Base-by-base conservation (phyloP, 2,797 vertebrate species). In the Diceros bicornis region DNA sequence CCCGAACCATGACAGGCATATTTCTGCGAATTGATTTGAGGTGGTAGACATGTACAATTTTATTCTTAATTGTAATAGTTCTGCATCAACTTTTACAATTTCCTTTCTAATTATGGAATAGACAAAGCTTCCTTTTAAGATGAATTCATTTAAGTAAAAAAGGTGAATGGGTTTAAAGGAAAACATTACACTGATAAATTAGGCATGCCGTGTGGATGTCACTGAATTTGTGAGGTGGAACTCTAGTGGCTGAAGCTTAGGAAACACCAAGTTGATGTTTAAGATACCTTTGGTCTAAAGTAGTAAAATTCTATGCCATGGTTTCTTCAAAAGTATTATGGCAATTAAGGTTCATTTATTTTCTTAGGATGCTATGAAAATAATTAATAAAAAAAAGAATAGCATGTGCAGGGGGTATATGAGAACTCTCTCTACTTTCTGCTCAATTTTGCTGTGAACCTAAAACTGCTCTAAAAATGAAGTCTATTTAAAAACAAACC, bases 61-160 rank as follows among this genome's bases (percentile, higher is more conserved):
- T 83, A 69, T 64, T 62, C 37, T 77, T 71, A 66, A 81, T 41
- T 61, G 16, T 62, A 72, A n/a, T 57, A 74, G 14, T 83, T 94
- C 69, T 68, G 12, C n/a, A 50, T 77, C 14, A 7, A 0, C 61
- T 92, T 95, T 92, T 75, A 81, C 8, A 89, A 25, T 52, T 78
- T 27, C 18, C 7, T 82, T 92, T 41, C 44, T 47, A 50, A 17
- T 62, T 78, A n/a, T 83, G 16, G 7, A 37, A 68, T 41, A 83
- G n/a, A 21, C 23, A 57, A 57, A 74, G 17, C 91, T 96, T 95
- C 62, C 61, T 41, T 72, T 62, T 74, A 57, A 89, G 78, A 69
- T 92, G 7, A 68, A 81, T 62, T 16, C 29, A 64, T 57, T 89
- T 84, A 91, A 79, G 61, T 72, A 50, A 88, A 95, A 79, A 59